phyloP scores from a whole-genome alignment of 2,113 vertebrate genomes.

The Cyprinodon tularosa region DNA sequence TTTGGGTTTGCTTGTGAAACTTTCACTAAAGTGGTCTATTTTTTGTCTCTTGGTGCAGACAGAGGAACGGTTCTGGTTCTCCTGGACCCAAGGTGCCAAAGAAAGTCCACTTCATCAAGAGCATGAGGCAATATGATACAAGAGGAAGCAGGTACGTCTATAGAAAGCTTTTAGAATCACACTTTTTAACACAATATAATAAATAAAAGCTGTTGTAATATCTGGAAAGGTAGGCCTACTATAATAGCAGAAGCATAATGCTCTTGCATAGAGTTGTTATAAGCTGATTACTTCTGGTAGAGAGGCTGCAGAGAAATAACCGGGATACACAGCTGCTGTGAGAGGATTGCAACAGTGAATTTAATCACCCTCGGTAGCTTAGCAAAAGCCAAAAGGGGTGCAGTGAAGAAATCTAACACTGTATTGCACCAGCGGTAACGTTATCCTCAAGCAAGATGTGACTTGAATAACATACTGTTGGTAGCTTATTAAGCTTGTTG shows the following conservation, averaged over 20 bases:
- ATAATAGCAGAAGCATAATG: not conserved
- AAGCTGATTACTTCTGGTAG: conserved; percentile 58
- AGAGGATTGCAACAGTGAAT: conserved; percentile 36
- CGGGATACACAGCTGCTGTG: conserved; percentile 42
- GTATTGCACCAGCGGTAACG: conserved; percentile 38
- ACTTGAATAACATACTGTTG: conserved; percentile 32
- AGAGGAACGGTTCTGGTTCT: conserved; percentile 87
- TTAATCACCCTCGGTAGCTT: conserved; percentile 52
- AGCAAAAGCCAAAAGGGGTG: conserved; percentile 52
- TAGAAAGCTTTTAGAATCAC: not conserved
- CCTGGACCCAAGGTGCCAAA: conserved; percentile 88
- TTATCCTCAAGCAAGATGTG: conserved; percentile 4
- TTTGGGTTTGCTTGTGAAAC: conserved; percentile 1
- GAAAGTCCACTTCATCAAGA: conserved; percentile 99
- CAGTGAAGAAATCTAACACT: conserved; percentile 53
- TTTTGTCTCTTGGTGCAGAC: conserved; percentile 39
- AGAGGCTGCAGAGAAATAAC: conserved; percentile 40
- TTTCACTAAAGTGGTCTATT: conserved; percentile 4
- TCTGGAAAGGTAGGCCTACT: not conserved
- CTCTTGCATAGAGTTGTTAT: conserved; percentile 45
- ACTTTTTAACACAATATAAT: not conserved
- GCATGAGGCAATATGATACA: conserved; percentile 97
- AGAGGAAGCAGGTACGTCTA: conserved; percentile 89
- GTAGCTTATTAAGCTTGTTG: too few species aligned
- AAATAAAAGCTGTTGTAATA: not conserved